Evolutionary conservation across 2,888 invertebrate genomes (phyloP).

Genomic region (Druceiella hillmani): DNA sequence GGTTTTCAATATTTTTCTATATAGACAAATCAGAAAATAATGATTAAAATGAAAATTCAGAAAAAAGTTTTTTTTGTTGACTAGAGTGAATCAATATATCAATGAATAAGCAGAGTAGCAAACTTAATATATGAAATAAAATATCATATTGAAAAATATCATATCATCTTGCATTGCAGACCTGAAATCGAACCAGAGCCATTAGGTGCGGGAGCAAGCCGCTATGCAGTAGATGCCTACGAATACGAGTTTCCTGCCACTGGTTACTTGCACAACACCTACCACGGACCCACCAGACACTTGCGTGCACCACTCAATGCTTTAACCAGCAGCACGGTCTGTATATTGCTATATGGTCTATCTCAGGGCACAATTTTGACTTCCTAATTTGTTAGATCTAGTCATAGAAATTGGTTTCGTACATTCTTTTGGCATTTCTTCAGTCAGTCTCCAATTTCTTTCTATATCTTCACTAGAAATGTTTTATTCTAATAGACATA

Average conservation of each 20-base stretch:
- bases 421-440: no score
- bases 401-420: slow-evolving; percentile 12
- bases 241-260: slow-evolving; percentile 32
- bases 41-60: no score
- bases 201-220: slow-evolving; percentile 26
- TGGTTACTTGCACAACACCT: slow-evolving; percentile 78
- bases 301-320: slow-evolving; percentile 57
- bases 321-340: slow-evolving; percentile 52
- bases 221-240: neutral
- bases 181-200: slow-evolving; percentile 37
- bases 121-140: neutral
- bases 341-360: slow-evolving; percentile 21
- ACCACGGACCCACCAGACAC: slow-evolving; percentile 81
- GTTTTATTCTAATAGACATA: no score
- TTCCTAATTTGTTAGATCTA: slow-evolving; percentile 5
- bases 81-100: no score
- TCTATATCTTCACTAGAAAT: slow-evolving; percentile 4
- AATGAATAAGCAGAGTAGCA: no score
- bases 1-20: no score
- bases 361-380: slow-evolving; percentile 4
- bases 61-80: no score
- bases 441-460: slow-evolving; percentile 2
- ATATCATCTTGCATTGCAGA: slow-evolving; percentile 32
- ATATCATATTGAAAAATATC: neutral
- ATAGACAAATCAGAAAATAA: no score